phyloP scores from a whole-genome alignment of 2,888 invertebrate genomes.

The Phymatocera aterrima region DNA sequence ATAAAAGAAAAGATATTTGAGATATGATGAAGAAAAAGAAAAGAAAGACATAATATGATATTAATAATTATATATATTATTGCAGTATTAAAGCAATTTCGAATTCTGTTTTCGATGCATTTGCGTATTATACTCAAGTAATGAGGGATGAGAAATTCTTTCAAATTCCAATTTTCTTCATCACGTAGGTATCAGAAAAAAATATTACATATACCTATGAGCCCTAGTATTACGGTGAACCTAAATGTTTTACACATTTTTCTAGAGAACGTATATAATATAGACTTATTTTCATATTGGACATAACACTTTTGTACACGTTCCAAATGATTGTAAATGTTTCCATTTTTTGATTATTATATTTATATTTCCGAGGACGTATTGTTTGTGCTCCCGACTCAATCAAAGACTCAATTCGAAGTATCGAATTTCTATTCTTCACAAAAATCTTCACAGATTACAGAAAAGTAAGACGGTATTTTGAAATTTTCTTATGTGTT shows the following conservation, averaged over 20 bases:
- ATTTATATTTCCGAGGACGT: background rate
- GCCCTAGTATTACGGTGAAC: background rate
- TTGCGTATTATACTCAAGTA: background rate
- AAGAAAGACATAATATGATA: background rate
- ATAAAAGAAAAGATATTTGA: too few species aligned
- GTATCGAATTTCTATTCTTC: too few species aligned
- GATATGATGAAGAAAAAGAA: background rate
- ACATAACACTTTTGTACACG: conserved; percentile 23
- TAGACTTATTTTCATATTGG: conserved; percentile 39
- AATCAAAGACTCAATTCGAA: too few species aligned
- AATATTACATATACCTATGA: background rate
- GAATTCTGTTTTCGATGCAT: background rate
- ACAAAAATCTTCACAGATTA: too few species aligned
- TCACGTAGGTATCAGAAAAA: background rate
- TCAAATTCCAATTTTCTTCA: background rate
- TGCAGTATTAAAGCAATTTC: background rate
- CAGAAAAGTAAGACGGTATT: too few species aligned
- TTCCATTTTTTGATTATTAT: background rate
- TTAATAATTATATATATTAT: background rate
- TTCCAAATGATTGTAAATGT: background rate
- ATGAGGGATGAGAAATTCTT: background rate
- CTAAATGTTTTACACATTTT: background rate
- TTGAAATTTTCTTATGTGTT: too few species aligned
- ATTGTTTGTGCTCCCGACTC: too few species aligned
- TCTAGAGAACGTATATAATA: conserved; percentile 20